Conservation (phyloP, 2,113 vertebrate genomes). For the Cinclus cinclus region DNA sequence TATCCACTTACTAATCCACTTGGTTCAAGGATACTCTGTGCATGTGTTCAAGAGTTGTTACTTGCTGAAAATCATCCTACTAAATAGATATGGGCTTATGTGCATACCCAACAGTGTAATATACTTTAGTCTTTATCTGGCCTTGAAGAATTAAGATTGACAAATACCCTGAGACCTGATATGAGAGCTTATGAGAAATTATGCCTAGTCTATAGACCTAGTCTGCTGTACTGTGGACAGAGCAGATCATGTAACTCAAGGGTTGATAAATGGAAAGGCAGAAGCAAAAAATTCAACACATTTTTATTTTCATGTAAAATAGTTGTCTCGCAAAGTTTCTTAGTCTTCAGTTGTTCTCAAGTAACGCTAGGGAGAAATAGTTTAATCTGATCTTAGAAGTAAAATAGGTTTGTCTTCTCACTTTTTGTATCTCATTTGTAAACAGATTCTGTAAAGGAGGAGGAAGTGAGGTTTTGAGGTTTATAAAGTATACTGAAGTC, state of each 20-base stretch:
- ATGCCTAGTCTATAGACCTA: background rate
- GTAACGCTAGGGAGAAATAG: background rate
- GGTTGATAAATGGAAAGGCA: background rate
- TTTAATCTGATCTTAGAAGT: background rate
- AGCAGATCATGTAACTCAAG: background rate
- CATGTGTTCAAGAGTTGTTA: background rate
- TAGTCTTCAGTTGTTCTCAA: background rate
- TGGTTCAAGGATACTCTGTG: background rate
- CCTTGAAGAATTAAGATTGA: background rate
- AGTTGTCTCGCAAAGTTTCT: background rate
- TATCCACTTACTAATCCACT: background rate
- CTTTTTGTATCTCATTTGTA: background rate
- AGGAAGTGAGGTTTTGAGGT: background rate
- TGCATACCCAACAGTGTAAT: accelerated
- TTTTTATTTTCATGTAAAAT: background rate
- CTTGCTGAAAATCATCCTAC: background rate
- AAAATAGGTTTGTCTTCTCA: background rate
- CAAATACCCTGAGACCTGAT: background rate
- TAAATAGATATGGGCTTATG: background rate
- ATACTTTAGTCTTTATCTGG: background rate
- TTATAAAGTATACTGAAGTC: background rate
- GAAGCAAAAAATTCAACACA: background rate
- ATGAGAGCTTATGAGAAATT: background rate
- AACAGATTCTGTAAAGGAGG: background rate
- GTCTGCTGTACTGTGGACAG: background rate